phyloP scores from a whole-genome alignment of 2,797 vertebrate genomes.

The Sebastes nivosus region DNA sequence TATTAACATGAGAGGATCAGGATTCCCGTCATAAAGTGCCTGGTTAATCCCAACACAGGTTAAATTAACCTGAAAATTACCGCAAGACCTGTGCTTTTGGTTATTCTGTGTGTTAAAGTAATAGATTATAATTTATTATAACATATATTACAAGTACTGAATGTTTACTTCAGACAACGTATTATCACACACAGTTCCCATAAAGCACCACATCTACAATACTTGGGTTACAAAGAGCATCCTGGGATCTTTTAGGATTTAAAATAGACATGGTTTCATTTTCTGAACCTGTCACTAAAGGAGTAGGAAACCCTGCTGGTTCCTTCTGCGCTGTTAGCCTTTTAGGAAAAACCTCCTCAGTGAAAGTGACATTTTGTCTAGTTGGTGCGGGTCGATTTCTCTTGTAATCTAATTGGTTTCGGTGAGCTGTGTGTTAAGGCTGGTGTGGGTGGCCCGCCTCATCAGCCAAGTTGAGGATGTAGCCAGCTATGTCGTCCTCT shows the following conservation, averaged over 20 bases:
- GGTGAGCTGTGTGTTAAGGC: slow-evolving; percentile 78
- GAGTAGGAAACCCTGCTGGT: not conserved
- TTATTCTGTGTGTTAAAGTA: slow-evolving; percentile 20
- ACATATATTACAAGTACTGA: slow-evolving; percentile 2
- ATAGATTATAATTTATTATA: slow-evolving; percentile 2
- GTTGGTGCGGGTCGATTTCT: not conserved
- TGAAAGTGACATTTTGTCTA: slow-evolving; percentile 38
- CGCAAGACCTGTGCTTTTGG: not conserved
- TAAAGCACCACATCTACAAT: slow-evolving; percentile 31
- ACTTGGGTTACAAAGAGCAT: slow-evolving; percentile 17
- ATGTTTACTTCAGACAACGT: slow-evolving; percentile 1
- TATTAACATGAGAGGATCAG: not conserved
- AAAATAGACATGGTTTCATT: not conserved
- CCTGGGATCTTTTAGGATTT: slow-evolving; percentile 8
- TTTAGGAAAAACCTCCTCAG: not conserved
- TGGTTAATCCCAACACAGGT: not conserved
- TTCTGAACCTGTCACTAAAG: not conserved
- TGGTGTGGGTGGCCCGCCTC: slow-evolving; percentile 93
- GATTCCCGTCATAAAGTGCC: not conserved
- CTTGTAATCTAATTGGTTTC: not conserved
- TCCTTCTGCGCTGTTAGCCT: not conserved
- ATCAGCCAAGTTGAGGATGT: slow-evolving; percentile 96
- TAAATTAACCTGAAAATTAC: not conserved
- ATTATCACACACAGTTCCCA: slow-evolving; percentile 25
- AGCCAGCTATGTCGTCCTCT: slow-evolving; percentile 94